phyloP scores from a whole-genome alignment of 2,888 invertebrate species.

The Cacoxenus indagator region DNA sequence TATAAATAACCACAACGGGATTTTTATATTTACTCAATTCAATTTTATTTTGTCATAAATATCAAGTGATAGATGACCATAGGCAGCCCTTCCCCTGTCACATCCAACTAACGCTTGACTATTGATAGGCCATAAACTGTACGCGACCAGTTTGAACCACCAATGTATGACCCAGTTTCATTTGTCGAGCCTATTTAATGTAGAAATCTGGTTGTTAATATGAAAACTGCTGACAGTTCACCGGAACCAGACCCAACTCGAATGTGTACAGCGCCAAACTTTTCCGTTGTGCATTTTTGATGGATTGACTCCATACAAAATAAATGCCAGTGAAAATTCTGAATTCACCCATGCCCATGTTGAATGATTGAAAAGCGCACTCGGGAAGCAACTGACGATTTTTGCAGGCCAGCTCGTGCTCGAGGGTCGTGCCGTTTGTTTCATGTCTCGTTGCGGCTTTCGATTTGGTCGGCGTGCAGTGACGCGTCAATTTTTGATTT shows the following conservation, averaged over 20 bases:
- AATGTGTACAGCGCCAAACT: not conserved
- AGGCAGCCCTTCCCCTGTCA: slow-evolving; percentile 25
- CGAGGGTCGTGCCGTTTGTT: not conserved
- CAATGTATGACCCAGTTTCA: not conserved
- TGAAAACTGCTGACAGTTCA: not conserved
- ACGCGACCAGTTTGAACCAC: not conserved
- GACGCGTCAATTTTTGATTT: slow-evolving; percentile 21
- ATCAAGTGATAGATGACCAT: slow-evolving; percentile 53
- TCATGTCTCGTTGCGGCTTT: slow-evolving; percentile 15
- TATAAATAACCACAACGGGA: slow-evolving; percentile 64
- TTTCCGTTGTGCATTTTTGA: slow-evolving; percentile 4
- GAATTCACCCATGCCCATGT: not conserved
- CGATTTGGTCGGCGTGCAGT: not conserved
- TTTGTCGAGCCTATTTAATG: slow-evolving; percentile 11
- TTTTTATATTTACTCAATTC: slow-evolving; percentile 41
- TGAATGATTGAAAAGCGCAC: slow-evolving; percentile 1
- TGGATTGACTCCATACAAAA: not conserved
- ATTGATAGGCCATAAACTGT: not conserved
- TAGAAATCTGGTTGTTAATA: slow-evolving; percentile 3
- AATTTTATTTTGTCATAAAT: slow-evolving; percentile 52
- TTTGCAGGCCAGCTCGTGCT: not conserved
- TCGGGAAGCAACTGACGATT: not conserved
- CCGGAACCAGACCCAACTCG: not conserved
- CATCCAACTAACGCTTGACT: slow-evolving; percentile 16
- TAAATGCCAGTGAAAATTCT: not conserved